Conservation (phyloP, 2,113 vertebrate genomes). For the Pomatorhinus ruficollis region DNA sequence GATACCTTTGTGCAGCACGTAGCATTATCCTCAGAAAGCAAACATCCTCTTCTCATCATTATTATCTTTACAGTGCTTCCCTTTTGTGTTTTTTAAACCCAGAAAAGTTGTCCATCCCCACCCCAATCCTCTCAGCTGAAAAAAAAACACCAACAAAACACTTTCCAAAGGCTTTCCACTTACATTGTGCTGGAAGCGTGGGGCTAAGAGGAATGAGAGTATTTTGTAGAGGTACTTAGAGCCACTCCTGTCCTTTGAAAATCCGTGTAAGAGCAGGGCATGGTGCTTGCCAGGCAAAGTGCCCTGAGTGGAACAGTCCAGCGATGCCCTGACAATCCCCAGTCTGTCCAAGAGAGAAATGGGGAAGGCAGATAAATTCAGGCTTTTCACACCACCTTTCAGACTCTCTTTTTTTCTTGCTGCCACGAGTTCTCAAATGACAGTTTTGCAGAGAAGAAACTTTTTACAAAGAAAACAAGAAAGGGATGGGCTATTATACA, state of each 20-base stretch:
- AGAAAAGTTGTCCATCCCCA: not conserved
- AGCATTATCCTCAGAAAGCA: not conserved
- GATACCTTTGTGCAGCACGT: constrained; percentile 18
- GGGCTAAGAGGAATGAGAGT: not conserved
- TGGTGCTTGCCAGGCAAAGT: not conserved
- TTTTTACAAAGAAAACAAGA: constrained; percentile 23
- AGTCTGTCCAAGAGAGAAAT: not conserved
- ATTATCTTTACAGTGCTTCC: constrained; percentile 37
- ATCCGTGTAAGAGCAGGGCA: not conserved
- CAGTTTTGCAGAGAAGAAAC: constrained; percentile 5
- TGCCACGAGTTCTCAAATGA: not conserved
- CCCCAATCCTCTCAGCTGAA: not conserved
- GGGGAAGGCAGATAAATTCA: not conserved
- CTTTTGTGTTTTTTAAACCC: not conserved
- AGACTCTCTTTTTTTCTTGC: not conserved
- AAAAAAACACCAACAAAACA: not conserved
- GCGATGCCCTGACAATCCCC: not conserved
- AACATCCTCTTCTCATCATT: not conserved
- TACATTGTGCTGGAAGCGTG: not conserved
- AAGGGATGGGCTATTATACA: not conserved
- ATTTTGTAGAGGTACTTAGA: not conserved
- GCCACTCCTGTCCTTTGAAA: not conserved
- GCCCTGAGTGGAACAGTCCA: not conserved
- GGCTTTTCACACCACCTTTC: not conserved
- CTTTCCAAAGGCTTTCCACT: not conserved